Percentiles rank a stretch among this genome's conserved stretches.
Conservation (phyloP, 2,113 vertebrate species). For the Psilopogon haemacephalus region DNA sequence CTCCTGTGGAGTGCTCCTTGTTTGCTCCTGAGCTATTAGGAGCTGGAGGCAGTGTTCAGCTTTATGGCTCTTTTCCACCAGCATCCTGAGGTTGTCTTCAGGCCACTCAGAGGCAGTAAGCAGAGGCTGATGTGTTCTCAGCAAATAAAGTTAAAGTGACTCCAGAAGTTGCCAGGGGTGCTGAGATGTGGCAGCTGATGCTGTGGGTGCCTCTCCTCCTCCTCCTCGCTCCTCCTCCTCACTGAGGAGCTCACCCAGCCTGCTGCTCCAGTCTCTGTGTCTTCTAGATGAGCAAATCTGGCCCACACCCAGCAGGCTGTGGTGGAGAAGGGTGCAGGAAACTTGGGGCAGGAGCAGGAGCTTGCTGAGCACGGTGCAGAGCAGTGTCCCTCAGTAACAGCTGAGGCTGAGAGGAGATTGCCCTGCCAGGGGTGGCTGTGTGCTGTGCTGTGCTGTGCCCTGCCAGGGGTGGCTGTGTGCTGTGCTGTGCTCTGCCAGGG, state of each 20-base stretch:
- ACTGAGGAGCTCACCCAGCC: not conserved
- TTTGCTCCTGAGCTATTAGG: not conserved
- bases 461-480: no score
- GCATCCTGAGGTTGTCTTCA: not conserved
- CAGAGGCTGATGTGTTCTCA: not conserved
- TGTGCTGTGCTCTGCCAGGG: no score
- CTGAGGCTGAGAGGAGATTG: not conserved
- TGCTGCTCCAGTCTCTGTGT: not conserved
- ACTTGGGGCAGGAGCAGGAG: not conserved
- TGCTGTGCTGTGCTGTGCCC: no score
- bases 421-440: no score
- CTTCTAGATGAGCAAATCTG: not conserved
- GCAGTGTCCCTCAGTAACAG: not conserved
- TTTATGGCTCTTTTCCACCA: not conserved
- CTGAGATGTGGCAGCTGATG: not conserved
- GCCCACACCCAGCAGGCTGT: not conserved
- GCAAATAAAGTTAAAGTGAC: not conserved
- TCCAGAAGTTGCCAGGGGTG: slow-evolving; percentile 4
- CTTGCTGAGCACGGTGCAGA: not conserved
- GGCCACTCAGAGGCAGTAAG: not conserved
- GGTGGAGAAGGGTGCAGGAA: not conserved
- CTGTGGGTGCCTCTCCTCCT: not conserved
- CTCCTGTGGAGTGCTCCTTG: not conserved
- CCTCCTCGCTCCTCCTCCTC: not conserved
- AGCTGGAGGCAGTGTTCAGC: not conserved